Evolutionary conservation across 2,888 invertebrate genomes (phyloP).

Genomic region (Xanthia togata): DNA sequence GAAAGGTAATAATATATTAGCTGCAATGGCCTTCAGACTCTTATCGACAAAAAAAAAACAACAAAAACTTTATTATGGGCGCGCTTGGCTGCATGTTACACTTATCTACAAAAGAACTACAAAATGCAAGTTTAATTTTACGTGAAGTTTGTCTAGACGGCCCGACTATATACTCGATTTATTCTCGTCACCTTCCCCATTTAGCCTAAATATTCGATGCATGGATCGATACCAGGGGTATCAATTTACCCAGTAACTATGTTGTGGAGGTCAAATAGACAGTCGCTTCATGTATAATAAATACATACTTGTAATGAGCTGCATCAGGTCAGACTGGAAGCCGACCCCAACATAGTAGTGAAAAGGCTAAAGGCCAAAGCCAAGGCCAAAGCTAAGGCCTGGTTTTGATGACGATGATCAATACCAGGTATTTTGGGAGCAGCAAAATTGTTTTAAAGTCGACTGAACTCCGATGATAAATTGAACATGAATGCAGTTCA

Average conservation of each 20-base stretch:
- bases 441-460: background rate
- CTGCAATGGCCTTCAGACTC: constrained; percentile 39
- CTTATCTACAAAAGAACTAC: background rate
- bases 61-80: constrained; percentile 6
- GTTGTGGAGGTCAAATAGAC: no score
- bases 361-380: no score
- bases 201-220: constrained; percentile 4
- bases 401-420: no score
- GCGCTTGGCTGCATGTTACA: background rate
- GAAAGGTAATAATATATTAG: constrained; percentile 21
- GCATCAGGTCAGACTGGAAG: no score
- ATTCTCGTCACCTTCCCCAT: background rate
- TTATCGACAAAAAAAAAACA: constrained; percentile 37
- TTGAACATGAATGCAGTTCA: background rate
- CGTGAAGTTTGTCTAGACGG: background rate
- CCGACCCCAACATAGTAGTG: no score
- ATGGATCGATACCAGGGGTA: constrained; percentile 3
- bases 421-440: background rate
- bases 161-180: background rate
- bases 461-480: background rate
- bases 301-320: no score
- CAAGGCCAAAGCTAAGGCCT: no score
- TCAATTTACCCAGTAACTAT: no score
- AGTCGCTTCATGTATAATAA: no score
- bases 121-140: background rate